Conservation (phyloP, 2,797 vertebrate genomes). For the Sylvilagus floridanus region DNA sequence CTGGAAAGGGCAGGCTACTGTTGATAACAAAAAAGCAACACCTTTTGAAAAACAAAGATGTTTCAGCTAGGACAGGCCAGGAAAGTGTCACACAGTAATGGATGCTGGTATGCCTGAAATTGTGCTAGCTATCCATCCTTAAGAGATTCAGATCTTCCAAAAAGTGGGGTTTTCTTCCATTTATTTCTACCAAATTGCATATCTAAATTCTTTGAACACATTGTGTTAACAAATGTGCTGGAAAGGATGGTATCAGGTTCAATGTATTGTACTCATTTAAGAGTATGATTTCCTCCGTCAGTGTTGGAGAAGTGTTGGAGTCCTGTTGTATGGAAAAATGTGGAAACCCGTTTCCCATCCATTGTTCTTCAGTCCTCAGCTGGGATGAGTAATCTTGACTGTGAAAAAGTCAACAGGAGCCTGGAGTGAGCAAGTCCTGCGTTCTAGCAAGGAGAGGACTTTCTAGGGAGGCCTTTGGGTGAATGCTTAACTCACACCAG, state of each 20-base stretch:
- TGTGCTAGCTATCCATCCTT: background rate
- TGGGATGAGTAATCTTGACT: conserved; percentile 77
- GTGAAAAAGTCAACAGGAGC: conserved; percentile 75
- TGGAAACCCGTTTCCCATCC: conserved; percentile 61
- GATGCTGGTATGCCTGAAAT: background rate
- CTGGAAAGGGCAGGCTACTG: background rate
- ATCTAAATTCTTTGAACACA: conserved; percentile 49
- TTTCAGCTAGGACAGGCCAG: background rate
- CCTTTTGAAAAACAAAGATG: background rate
- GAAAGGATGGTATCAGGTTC: background rate
- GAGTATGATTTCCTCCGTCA: background rate
- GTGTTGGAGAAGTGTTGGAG: background rate
- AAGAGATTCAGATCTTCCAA: conserved; percentile 5
- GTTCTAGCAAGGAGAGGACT: conserved; percentile 59
- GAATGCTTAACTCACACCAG: conserved; percentile 62
- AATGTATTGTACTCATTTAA: background rate
- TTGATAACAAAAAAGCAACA: background rate
- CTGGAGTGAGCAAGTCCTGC: conserved; percentile 45
- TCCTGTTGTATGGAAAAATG: conserved; percentile 70
- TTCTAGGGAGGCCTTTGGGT: conserved; percentile 46
- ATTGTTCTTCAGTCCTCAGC: conserved; percentile 75
- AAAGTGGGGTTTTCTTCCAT: background rate
- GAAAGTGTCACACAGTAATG: background rate
- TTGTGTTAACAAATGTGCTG: background rate
- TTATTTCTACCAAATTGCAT: conserved; percentile 32